Percentiles rank a stretch among this genome's conserved stretches.
These are phyloP conservation scores for Drosophila arizonae DNA, from an alignment of 1,140 invertebrate genomes.

Conservation along the genomic window DNA sequence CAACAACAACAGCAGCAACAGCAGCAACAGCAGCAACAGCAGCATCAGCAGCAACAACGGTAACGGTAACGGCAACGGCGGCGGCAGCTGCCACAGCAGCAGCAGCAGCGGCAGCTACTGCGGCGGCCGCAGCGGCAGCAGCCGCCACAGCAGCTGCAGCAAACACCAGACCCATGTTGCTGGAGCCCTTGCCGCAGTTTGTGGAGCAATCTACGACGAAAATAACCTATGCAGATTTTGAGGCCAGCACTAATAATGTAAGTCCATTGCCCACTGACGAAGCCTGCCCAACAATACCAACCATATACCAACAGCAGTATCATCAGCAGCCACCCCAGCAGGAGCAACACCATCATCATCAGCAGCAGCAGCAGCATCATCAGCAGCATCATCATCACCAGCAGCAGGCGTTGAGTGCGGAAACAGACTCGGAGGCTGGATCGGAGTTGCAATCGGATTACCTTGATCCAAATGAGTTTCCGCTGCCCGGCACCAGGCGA, in stretches of 20 bases:
- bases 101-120: neutral
- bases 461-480: slow-evolving; percentile 29
- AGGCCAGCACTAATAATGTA: slow-evolving; percentile 15
- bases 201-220: slow-evolving; percentile 14
- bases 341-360: slow-evolving; percentile 25
- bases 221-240: slow-evolving; percentile 5
- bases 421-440: slow-evolving; percentile 7
- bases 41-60: neutral
- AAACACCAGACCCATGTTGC: slow-evolving; percentile 19
- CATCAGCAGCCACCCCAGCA: slow-evolving; percentile 10
- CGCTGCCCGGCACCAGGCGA: slow-evolving; percentile 19
- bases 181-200: slow-evolving; percentile 27
- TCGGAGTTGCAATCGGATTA: slow-evolving; percentile 21
- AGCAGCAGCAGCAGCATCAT: slow-evolving; percentile 5
- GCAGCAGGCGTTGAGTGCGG: slow-evolving; percentile 11
- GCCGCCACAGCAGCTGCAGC: neutral
- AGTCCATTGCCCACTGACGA: slow-evolving; percentile 8
- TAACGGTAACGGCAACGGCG: neutral
- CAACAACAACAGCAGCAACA: slow-evolving; percentile 34
- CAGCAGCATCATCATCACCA: slow-evolving; percentile 9
- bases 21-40: slow-evolving; percentile 15
- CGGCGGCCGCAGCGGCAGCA: neutral
- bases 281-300: neutral
- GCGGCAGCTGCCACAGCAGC: neutral
- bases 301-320: slow-evolving; percentile 16